Base-by-base conservation (phyloP, 2,797 vertebrate genomes). In the Semaprochilodus insignis region DNA sequence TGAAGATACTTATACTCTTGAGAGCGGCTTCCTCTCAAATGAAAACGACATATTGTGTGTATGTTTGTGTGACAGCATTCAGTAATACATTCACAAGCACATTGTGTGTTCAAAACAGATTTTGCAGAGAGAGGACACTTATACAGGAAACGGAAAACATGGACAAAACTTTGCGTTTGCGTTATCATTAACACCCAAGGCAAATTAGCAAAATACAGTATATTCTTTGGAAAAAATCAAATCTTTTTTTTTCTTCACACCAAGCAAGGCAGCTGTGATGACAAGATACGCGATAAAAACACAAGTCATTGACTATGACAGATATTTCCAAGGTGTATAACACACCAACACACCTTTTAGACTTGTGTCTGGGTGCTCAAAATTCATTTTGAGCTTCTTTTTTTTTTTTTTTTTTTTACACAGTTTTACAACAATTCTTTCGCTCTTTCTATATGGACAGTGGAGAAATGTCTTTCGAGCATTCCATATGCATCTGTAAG, bases 1-100 rank as follows among this genome's bases (percentile, higher is more conserved):
- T 57, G 27, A 14, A 70, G 34, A 60, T 76, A 76, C 16, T 25
- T 76, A 16, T 44, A 48, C 34, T 44, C 21, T 21, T 76, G 55
- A 76, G n/a, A 62, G 74, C 19, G n/a, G 11, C 5, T 59, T 59
- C 55, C 34, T 75, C 73, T 75, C 52, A 36, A 36, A 34, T 54
- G 52, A 74, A 75, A 59, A 44, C 19, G 60, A 75, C 11, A 21
- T 15, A 59, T 6, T 48, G 57, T 55, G 69, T 79, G 23, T 25
- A 59, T 52, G 55, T 66, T 57, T 40, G 77, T 57, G 71, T 23
- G 63, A 87, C 67, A 78, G 78, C 78, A 69, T 85, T 88, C 67
- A 85, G 72, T 78, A 76, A 81, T 89, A 91, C 87, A 91, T 90
- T 90, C 87, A 85, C 81, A 84, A 88, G 75, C 80, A 86, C 69